phyloP scores from a whole-genome alignment of 1,140 invertebrate genomes.

The Philopotamus ludificatus region DNA sequence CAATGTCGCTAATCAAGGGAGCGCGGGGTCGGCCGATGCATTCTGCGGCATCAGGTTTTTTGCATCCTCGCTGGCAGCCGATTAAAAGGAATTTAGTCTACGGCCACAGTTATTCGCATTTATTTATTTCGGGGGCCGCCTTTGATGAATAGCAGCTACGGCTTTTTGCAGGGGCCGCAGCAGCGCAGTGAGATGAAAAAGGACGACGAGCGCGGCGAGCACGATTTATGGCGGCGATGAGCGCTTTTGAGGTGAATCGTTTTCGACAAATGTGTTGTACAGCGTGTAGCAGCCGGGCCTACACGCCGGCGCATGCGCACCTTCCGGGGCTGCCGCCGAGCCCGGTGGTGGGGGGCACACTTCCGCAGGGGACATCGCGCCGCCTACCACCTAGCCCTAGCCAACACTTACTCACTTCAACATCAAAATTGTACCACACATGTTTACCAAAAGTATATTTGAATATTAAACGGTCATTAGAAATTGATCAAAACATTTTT shows the following conservation, averaged over 20 bases:
- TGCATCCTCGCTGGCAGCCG: conserved; percentile 31
- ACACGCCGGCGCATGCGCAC: neutral
- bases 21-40: conserved; percentile 23
- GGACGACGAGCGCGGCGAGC: conserved; percentile 10
- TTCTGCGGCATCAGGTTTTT: conserved; percentile 33
- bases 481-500: neutral
- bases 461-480: too few species aligned
- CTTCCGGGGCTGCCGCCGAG: too few species aligned
- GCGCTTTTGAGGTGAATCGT: conserved; percentile 40
- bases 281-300: conserved; percentile 15
- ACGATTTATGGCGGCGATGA: conserved; percentile 40
- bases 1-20: neutral
- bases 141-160: conserved; percentile 38
- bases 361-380: too few species aligned
- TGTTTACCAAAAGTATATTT: too few species aligned
- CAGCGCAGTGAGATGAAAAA: conserved; percentile 24
- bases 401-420: too few species aligned
- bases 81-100: conserved; percentile 43
- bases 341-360: too few species aligned
- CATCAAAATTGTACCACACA: too few species aligned
- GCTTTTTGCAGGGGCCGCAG: conserved; percentile 31
- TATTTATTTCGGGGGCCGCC: conserved; percentile 38
- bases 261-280: conserved; percentile 40
- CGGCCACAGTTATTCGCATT: conserved; percentile 41
- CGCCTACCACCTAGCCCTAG: too few species aligned